phyloP scores from a whole-genome alignment of 1,140 invertebrate genomes.

The Cephus cinctus region DNA sequence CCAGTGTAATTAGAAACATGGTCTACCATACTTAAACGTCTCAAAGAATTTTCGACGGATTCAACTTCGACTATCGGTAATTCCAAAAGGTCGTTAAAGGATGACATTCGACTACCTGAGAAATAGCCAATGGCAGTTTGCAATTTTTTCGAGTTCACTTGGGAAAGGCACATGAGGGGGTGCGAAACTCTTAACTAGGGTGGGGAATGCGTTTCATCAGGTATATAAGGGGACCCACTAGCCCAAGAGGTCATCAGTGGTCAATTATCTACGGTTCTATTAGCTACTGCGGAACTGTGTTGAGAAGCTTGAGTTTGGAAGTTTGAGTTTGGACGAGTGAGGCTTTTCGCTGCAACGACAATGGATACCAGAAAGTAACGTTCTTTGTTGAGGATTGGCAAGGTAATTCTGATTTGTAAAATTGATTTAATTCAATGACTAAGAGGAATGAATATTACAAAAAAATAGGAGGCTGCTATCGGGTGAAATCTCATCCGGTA shows the following conservation, averaged over 20 bases:
- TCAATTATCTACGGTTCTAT: neutral
- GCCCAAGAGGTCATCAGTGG: neutral
- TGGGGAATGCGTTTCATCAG: neutral
- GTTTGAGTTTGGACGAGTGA: no score
- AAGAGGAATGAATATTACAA: no score
- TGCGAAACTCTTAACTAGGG: neutral
- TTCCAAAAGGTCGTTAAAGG: neutral
- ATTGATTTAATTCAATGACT: neutral
- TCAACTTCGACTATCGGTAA: neutral
- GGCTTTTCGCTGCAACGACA: no score
- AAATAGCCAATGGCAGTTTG: neutral
- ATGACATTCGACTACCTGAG: neutral
- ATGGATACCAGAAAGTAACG: no score
- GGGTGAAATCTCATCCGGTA: conserved; percentile 40
- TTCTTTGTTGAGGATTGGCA: no score
- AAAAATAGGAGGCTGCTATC: conserved; percentile 26
- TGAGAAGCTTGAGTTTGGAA: no score
- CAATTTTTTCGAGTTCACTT: neutral
- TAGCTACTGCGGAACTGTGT: no score
- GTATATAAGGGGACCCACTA: neutral
- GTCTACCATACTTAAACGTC: no score
- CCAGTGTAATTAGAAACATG: no score
- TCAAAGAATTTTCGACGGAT: no score
- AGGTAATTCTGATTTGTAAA: neutral
- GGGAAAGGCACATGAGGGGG: neutral